A percentile compares a stretch with the other conserved stretches of the same genome.
phyloP scores from a whole-genome alignment of 2,888 invertebrate genomes.

The Ptychoptera albimana region DNA sequence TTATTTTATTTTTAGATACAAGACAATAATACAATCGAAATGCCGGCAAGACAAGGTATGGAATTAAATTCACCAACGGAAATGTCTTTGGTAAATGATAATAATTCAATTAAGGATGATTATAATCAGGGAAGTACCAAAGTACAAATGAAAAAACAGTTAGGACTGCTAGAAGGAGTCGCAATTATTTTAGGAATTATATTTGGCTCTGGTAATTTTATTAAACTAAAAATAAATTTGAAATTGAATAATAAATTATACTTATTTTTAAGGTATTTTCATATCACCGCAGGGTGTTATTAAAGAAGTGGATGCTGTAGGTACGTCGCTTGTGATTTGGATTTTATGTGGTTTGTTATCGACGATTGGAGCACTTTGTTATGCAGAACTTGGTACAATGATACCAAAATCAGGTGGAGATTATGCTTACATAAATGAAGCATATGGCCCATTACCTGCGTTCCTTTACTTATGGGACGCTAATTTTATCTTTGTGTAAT shows the following conservation, averaged over 20 bases:
- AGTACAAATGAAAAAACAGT: slow-evolving; percentile 71
- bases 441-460: slow-evolving; percentile 80
- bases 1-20: no score
- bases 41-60: no score
- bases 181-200: slow-evolving; percentile 90
- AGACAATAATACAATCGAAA: no score
- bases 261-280: slow-evolving; percentile 63
- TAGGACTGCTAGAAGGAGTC: slow-evolving; percentile 80
- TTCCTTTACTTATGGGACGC: slow-evolving; percentile 96
- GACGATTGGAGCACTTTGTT: slow-evolving; percentile 88
- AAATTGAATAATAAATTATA: neutral
- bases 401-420: slow-evolving; percentile 93
- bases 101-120: slow-evolving; percentile 12
- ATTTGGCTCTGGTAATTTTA: slow-evolving; percentile 62
- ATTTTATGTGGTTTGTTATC: slow-evolving; percentile 73
- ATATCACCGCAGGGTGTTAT: slow-evolving; percentile 91
- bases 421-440: slow-evolving; percentile 89
- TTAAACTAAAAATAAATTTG: neutral
- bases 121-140: slow-evolving; percentile 29
- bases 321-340: slow-evolving; percentile 79
- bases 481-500: slow-evolving; percentile 91
- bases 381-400: slow-evolving; percentile 74
- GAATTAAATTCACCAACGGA: slow-evolving; percentile 15
- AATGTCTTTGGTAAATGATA: slow-evolving; percentile 27
- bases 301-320: slow-evolving; percentile 76